Evolutionary conservation across 2,888 invertebrate species (phyloP).

Genomic region (Phragmatobia fuliginosa): DNA sequence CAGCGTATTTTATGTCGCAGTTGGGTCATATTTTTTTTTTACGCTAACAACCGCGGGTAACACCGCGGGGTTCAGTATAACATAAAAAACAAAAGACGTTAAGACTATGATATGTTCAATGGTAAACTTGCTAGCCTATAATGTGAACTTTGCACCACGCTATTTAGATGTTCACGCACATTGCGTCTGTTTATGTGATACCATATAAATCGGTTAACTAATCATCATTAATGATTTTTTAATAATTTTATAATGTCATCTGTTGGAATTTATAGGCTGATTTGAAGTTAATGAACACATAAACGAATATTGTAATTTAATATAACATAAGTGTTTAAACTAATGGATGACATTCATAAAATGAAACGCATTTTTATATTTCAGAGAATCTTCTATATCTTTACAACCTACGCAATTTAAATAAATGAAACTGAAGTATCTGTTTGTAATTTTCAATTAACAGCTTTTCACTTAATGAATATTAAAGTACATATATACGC

Average conservation of each 20-base stretch:
- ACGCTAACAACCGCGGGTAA: too few relatives aligned
- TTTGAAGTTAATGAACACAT: neutral
- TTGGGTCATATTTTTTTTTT: too few relatives aligned
- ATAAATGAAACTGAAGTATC: too few relatives aligned
- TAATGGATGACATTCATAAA: neutral
- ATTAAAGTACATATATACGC: too few relatives aligned
- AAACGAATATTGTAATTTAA: neutral
- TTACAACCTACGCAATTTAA: too few relatives aligned
- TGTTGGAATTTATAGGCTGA: neutral
- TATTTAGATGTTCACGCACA: neutral
- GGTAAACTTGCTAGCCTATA: neutral
- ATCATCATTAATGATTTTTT: neutral
- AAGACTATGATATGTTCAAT: neutral
- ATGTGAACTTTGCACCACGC: neutral
- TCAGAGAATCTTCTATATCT: too few relatives aligned
- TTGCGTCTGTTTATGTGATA: neutral
- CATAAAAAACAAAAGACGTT: too few relatives aligned
- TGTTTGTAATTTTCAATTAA: too few relatives aligned
- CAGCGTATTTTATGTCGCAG: too few relatives aligned
- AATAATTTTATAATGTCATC: neutral
- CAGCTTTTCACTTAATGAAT: too few relatives aligned
- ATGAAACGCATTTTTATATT: neutral
- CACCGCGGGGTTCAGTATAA: too few relatives aligned
- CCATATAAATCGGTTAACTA: neutral
- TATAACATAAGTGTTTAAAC: neutral